Conservation (phyloP, 1,140 invertebrate genomes). For the Meloidogyne hapla region DNA sequence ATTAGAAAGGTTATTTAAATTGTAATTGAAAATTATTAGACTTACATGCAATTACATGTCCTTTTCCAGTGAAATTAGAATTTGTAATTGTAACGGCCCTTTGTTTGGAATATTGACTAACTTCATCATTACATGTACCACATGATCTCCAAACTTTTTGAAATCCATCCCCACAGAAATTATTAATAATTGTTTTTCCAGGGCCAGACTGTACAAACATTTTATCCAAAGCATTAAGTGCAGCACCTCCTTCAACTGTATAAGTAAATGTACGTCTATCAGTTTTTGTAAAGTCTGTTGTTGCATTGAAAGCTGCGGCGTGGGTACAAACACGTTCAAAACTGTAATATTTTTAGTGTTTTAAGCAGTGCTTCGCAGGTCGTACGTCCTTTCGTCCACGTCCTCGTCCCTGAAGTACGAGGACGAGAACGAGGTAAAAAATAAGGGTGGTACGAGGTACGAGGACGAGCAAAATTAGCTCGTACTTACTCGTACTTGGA, state of each 20-base stretch:
- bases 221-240: slow-evolving; percentile 20
- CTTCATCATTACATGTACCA: slow-evolving; percentile 12
- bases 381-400: too few species aligned
- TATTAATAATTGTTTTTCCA: slow-evolving; percentile 8
- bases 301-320: slow-evolving; percentile 5
- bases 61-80: slow-evolving; percentile 4
- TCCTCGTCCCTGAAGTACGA: too few species aligned
- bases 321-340: slow-evolving; percentile 14
- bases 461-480: too few species aligned
- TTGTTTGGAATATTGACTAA: neutral
- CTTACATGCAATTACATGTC: slow-evolving; percentile 5
- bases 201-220: slow-evolving; percentile 17
- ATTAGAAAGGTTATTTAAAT: too few species aligned
- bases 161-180: slow-evolving; percentile 2
- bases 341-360: neutral
- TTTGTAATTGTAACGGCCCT: neutral
- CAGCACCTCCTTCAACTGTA: slow-evolving; percentile 10
- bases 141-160: slow-evolving; percentile 20
- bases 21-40: neutral
- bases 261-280: neutral
- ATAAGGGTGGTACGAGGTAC: too few species aligned
- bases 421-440: too few species aligned
- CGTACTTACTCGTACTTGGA: too few species aligned
- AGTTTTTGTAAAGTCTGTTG: neutral
- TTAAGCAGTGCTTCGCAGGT: too few species aligned